These are phyloP conservation scores for Mactromeris polynyma DNA, from an alignment of 2,888 invertebrate species.

Conservation along the genomic window DNA sequence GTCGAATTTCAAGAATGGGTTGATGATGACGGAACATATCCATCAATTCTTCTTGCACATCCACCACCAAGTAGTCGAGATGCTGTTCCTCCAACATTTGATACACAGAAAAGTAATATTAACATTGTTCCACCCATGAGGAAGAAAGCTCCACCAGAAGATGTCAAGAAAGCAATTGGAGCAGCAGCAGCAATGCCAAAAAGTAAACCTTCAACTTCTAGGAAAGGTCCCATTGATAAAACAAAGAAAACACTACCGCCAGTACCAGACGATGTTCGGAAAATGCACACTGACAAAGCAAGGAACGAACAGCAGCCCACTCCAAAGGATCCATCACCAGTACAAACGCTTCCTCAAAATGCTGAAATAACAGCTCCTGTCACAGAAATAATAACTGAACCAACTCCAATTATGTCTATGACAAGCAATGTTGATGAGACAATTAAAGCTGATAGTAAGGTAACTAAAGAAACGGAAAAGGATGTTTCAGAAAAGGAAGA, in stretches of 20 bases:
- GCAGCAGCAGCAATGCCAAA: not conserved
- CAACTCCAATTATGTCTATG: not conserved
- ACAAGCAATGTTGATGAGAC: not conserved
- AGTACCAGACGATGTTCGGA: slow-evolving; percentile 42
- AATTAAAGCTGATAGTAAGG: not conserved
- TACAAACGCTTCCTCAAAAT: slow-evolving; percentile 18
- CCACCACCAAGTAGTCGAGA: slow-evolving; percentile 61
- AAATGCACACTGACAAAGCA: not conserved
- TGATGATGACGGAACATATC: slow-evolving; percentile 37
- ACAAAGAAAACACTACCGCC: slow-evolving; percentile 38
- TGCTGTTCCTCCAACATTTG: slow-evolving; percentile 53
- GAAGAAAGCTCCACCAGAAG: slow-evolving; percentile 23
- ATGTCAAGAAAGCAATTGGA: slow-evolving; percentile 34
- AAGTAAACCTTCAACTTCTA: not conserved
- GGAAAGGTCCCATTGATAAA: not conserved
- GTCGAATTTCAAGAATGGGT: not conserved
- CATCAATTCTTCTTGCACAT: slow-evolving; percentile 43
- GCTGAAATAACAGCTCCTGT: slow-evolving; percentile 33
- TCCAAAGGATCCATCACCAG: not conserved
- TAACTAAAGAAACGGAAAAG: not conserved
- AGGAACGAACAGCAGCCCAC: not conserved
- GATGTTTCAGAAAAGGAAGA: not conserved
- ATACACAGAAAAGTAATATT: slow-evolving; percentile 44
- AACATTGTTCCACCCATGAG: slow-evolving; percentile 57
- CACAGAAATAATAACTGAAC: slow-evolving; percentile 11